Evolutionary conservation across 2,797 vertebrate species (phyloP).

Genomic region (Calcarius lapponicus): DNA sequence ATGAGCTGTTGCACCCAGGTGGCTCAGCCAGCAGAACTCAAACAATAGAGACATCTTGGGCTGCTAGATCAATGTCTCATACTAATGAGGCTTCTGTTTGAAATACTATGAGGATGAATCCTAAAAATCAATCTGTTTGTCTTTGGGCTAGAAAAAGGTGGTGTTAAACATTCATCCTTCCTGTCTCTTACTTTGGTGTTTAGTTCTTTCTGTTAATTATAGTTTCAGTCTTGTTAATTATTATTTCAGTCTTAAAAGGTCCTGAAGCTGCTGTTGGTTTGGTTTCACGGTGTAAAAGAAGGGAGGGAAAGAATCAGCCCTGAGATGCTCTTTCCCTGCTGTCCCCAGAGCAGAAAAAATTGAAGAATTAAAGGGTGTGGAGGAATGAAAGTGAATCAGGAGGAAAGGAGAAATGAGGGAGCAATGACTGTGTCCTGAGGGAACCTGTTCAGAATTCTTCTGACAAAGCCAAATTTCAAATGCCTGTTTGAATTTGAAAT

Average conservation of each 20-base stretch:
- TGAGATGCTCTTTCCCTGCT: neutral
- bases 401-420: neutral
- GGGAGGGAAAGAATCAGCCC: neutral
- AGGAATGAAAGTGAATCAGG: neutral
- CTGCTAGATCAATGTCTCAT: neutral
- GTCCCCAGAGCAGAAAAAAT: neutral
- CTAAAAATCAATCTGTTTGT: slow-evolving; percentile 6
- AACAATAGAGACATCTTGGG: neutral
- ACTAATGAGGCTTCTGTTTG: neutral
- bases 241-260: neutral
- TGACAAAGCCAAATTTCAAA: neutral
- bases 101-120: neutral
- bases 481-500: neutral
- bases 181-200: neutral
- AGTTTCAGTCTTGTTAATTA: neutral
- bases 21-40: neutral
- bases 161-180: neutral
- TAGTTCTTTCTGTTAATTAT: neutral
- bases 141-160: neutral
- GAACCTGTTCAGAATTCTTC: neutral
- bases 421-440: neutral
- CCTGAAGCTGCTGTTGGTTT: neutral
- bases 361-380: neutral
- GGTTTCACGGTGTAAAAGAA: neutral
- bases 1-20: neutral